phyloP scores from a whole-genome alignment of 2,888 invertebrate species.

The Dione vanillae region DNA sequence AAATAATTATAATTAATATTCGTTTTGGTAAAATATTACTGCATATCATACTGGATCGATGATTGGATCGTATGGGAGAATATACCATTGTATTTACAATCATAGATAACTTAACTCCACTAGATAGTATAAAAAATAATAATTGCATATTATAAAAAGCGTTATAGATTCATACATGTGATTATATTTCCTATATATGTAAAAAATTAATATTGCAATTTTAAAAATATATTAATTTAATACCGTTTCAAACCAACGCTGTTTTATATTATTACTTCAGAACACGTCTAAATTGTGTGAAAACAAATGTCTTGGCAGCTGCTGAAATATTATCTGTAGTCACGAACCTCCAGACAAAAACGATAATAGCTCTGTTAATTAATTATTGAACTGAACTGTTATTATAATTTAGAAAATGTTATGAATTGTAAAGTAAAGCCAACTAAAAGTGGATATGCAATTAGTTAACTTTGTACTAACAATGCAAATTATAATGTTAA shows the following conservation, averaged over 20 bases:
- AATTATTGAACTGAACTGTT: conserved; percentile 5
- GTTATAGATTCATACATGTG: too few species aligned
- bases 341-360: conserved; percentile 18
- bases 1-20: neutral
- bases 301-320: conserved; percentile 16
- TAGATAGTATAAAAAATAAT: too few species aligned
- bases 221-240: neutral
- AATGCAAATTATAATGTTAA: neutral
- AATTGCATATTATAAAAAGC: too few species aligned
- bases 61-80: too few species aligned
- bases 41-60: too few species aligned
- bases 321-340: conserved; percentile 15
- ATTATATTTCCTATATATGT: too few species aligned
- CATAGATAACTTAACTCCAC: too few species aligned
- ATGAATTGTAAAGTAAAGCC: neutral
- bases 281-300: conserved; percentile 15
- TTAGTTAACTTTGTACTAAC: neutral
- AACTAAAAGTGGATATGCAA: too few species aligned
- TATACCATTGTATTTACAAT: too few species aligned
- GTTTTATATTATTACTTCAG: neutral
- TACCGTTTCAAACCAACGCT: neutral
- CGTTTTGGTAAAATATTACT: too few species aligned
- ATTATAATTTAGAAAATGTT: neutral
- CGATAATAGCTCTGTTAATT: conserved; percentile 8
- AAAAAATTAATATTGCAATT: too few species aligned